phyloP scores from a whole-genome alignment of 2,797 vertebrate genomes.

The Mycteria americana region DNA sequence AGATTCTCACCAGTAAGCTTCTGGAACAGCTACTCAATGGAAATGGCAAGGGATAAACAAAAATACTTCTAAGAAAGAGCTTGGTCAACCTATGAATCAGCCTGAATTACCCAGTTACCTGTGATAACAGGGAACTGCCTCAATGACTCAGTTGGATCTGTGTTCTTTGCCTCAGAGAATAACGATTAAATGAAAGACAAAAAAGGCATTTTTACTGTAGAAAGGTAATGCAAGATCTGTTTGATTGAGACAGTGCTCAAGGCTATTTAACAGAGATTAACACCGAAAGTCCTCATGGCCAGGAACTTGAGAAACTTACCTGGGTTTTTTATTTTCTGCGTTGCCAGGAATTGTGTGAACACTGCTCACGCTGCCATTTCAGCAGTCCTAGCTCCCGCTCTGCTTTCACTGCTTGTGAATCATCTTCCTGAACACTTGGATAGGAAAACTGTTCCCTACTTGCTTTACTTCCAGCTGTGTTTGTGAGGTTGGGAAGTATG shows the following conservation, averaged over 20 bases:
- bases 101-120: background rate
- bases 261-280: background rate
- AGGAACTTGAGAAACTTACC: background rate
- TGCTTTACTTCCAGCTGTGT: conserved; percentile 4
- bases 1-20: background rate
- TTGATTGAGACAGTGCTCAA: background rate
- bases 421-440: background rate
- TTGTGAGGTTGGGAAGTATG: background rate
- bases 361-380: background rate
- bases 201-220: background rate
- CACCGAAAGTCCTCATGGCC: background rate
- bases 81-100: background rate
- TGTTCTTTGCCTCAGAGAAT: background rate
- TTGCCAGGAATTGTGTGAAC: background rate
- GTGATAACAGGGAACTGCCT: background rate
- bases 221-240: background rate
- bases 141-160: background rate
- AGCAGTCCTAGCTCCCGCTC: background rate
- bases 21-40: background rate
- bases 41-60: background rate
- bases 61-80: background rate
- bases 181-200: background rate
- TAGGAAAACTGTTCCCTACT: background rate
- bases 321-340: background rate
- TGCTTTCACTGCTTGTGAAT: background rate